Base-by-base conservation (phyloP, 2,888 invertebrate species). In the Oscheius sp. region DNA sequence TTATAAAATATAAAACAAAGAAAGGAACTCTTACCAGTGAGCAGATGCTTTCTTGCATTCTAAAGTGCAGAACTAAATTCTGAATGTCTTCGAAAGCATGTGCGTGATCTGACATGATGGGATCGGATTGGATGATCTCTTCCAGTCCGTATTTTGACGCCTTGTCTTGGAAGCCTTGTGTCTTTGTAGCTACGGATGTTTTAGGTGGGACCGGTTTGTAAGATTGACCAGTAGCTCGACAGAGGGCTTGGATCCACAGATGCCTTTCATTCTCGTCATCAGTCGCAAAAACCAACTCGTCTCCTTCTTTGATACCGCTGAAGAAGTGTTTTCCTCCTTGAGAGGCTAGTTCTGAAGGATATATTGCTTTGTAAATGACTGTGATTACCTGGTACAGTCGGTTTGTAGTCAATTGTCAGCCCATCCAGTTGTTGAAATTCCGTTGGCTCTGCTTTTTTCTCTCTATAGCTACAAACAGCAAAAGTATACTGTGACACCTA, bases 391-490 rank as follows among this genome's bases (percentile, higher is more conserved):
- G 41, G 58, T 1, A 69, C 69, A n/a, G 55, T 98, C 78, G 90
- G 90, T 88, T 96, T 96, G 90, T 99, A 99, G 90, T 99, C 99
- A 53, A 99, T 98, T 55, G 98, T 99, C 90, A 96, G 99, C 21
- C 96, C 98, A 90, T 99, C 99, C 73, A 99, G 91, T 90, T 98
- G 97, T 94, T 98, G 95, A 95, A 99, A 97, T 91, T 99, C 99
- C 29, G 96, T 95, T 16, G 99, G 99, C 90, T 99, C 98, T 27
- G 95, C 94, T 91, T 98, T 98, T 92, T 97, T 98, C 90, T 99
- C 97, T 90, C 97, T 94, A 90, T 98, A 99, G 86, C 96, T 97
- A 91, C 99, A 99, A 93, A 99, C 94, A 56, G 99, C 98, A 91
- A 99, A 99, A 49, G 98, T 98, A 90, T 99, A 99, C 91, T 99